Base-by-base conservation (phyloP, 1,140 invertebrate genomes). In the Druon quercuslanigerum region DNA sequence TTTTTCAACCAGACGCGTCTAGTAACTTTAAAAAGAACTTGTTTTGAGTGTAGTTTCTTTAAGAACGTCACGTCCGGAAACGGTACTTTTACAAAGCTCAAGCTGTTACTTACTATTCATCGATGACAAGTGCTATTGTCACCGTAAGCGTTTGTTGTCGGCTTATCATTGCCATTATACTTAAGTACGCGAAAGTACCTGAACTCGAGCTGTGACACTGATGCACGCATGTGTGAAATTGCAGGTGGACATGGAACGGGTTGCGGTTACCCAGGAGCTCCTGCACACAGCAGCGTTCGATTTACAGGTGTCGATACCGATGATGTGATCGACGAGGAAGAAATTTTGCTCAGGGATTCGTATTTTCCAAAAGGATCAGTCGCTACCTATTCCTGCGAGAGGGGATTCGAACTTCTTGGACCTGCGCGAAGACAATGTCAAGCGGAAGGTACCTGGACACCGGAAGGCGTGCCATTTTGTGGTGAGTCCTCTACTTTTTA, bases 381-480 rank as follows among this genome's bases (percentile, higher is more conserved):
- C 0, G 96, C 96, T 6, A 96, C 95, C 0, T 98, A 99, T 87
- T 92, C 93, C 16, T 99, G 98, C 86, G 97, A 98, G 85, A 92
- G 95, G 54, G 97, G 97, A 13, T 98, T 98, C 88, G 97, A 98
- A 88, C 93, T 98, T 1, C 92, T 98, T 1, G 97, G 97, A 3
- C 97, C 97, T 3, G 92, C 95, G 0, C 90, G 96, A 72, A 92
- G 97, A 73, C 93, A 95, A 16, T 98, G 97, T 86, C 93, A 94
- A 25, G 79, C 88, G 0, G 94, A 96, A 83, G 96, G 95, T 2
- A 94, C 93, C 50, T 99, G 98, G 98, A 91, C 93, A n/a, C 97
- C 97, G 0, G 95, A 96, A 86, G 97, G 97, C 74, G 96, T 98
- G 75, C 97, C 97, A 17, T 98, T 98, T 91, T 98, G 97, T 90